Evolutionary conservation across 2,113 vertebrate species (phyloP).

Genomic region (Shinisaurus crocodilurus): DNA sequence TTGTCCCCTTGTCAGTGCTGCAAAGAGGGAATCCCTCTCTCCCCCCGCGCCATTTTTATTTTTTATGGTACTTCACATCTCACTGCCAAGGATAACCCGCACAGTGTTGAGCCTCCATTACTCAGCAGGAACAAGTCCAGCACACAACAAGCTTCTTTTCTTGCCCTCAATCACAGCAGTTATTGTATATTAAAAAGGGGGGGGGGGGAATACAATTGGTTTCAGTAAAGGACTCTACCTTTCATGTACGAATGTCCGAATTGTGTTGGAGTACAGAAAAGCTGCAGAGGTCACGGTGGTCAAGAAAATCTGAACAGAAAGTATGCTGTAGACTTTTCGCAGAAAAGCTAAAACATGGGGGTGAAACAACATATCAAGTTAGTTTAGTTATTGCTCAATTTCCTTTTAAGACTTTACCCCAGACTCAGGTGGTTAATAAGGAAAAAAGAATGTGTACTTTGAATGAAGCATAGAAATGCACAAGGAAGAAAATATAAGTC

Average conservation of each 20-base stretch:
- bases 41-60: too few species aligned
- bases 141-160: too few species aligned
- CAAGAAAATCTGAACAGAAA: slow-evolving; percentile 89
- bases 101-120: too few species aligned
- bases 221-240: slow-evolving; percentile 79
- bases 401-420: neutral
- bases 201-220: slow-evolving; percentile 31
- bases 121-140: too few species aligned
- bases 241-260: slow-evolving; percentile 87
- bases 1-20: too few species aligned
- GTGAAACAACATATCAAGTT: neutral
- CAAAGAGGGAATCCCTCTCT: too few species aligned
- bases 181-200: neutral
- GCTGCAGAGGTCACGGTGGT: slow-evolving; percentile 87
- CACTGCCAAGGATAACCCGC: too few species aligned
- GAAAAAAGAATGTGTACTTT: neutral
- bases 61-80: too few species aligned
- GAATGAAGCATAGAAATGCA: neutral
- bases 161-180: neutral
- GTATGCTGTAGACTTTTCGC: slow-evolving; percentile 92
- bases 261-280: slow-evolving; percentile 85
- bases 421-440: neutral
- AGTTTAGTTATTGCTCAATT: neutral
- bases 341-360: slow-evolving; percentile 84
- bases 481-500: neutral